These are phyloP conservation scores for Autographa gamma DNA, from an alignment of 2,888 invertebrate genomes.

Conservation along the genomic window DNA sequence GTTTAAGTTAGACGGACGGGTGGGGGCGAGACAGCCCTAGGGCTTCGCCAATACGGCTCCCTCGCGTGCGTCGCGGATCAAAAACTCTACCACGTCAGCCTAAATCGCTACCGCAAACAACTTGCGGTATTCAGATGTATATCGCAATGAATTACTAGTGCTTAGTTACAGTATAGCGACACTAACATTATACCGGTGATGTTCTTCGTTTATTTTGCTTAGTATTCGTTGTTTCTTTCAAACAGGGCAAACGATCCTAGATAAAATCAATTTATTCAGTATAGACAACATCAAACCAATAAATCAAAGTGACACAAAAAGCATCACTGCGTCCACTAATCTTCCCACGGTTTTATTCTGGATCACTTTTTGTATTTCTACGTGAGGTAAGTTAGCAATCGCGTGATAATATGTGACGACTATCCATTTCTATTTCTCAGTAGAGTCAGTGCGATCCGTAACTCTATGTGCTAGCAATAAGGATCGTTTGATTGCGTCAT, in stretches of 20 bases:
- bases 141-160: conserved; percentile 65
- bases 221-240: conserved; percentile 15
- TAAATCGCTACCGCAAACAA: conserved; percentile 70
- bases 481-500: conserved; percentile 38
- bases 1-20: conserved; percentile 28
- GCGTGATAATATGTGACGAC: conserved; percentile 69
- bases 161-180: conserved; percentile 66
- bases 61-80: conserved; percentile 59
- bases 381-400: conserved; percentile 66
- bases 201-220: conserved; percentile 46
- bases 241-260: background rate
- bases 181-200: conserved; percentile 53
- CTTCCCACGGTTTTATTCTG: conserved; percentile 69
- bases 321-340: conserved; percentile 51
- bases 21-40: conserved; percentile 46
- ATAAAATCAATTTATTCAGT: conserved; percentile 26
- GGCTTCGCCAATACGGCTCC: conserved; percentile 42
- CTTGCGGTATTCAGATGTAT: conserved; percentile 64
- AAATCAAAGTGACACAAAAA: conserved; percentile 44
- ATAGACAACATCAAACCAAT: conserved; percentile 38
- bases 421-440: conserved; percentile 62
- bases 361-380: conserved; percentile 63
- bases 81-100: conserved; percentile 63
- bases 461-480: conserved; percentile 49
- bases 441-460: conserved; percentile 42